Percentiles rank a stretch among this genome's conserved stretches.
These are phyloP conservation scores for Macrobrachium rosenbergii DNA, from an alignment of 1,140 invertebrate species.

Conservation along the genomic window DNA sequence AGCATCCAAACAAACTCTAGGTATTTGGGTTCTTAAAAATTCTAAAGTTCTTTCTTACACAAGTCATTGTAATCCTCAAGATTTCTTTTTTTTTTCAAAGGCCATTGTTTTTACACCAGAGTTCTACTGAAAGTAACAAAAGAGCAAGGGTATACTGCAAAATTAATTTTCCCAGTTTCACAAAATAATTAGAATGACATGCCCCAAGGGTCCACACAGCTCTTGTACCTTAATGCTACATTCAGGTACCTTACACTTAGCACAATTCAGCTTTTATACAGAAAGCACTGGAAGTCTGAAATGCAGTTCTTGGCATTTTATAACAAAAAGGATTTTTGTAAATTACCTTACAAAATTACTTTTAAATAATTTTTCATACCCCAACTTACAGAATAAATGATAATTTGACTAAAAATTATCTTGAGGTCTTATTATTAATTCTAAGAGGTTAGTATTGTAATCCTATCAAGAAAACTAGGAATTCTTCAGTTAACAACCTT, in stretches of 20 bases:
- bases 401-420: no score
- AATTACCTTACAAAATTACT: no score
- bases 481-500: constrained; percentile 51
- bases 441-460: constrained; percentile 43
- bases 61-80: no score
- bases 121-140: not conserved
- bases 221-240: constrained; percentile 57
- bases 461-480: constrained; percentile 27
- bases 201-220: constrained; percentile 35
- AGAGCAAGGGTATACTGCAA: not conserved
- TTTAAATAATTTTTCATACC: no score
- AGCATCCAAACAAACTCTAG: constrained; percentile 35
- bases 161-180: not conserved
- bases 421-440: not conserved
- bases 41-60: no score
- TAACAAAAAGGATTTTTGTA: no score
- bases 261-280: constrained; percentile 43
- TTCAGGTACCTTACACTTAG: constrained; percentile 61
- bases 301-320: no score
- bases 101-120: no score
- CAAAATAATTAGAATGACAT: constrained; percentile 33
- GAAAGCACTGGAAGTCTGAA: not conserved
- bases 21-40: constrained; percentile 4
- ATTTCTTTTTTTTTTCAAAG: no score
- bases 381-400: no score